These are phyloP conservation scores for Nymphalis c-album DNA, from an alignment of 2,888 invertebrate species.

Conservation along the genomic window DNA sequence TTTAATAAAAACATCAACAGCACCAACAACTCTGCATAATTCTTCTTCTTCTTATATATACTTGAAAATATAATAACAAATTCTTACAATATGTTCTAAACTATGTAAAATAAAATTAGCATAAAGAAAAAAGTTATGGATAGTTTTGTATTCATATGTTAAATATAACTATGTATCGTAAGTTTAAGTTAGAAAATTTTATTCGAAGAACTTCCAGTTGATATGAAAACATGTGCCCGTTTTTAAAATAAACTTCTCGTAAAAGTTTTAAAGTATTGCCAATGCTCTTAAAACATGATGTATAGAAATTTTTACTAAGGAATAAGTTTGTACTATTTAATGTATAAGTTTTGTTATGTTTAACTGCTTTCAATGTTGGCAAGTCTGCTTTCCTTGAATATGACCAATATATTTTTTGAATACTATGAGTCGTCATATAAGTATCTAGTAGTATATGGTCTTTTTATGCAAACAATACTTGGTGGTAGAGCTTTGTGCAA, in stretches of 20 bases:
- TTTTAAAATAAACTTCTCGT: constrained; percentile 17
- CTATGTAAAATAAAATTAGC: background rate
- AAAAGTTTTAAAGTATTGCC: constrained; percentile 22
- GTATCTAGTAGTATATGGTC: too few relatives aligned
- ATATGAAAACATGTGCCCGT: constrained; percentile 7
- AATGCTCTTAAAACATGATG: constrained; percentile 23
- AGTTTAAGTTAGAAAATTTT: constrained; percentile 14
- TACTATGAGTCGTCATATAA: too few relatives aligned
- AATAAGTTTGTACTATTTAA: constrained; percentile 8
- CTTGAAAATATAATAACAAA: too few relatives aligned
- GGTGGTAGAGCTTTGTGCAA: too few relatives aligned
- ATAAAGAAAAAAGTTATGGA: background rate
- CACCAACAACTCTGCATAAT: too few relatives aligned
- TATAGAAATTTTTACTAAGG: constrained; percentile 13
- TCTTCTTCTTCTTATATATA: too few relatives aligned
- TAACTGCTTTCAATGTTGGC: too few relatives aligned
- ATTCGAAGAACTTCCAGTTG: constrained; percentile 14
- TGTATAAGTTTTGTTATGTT: background rate
- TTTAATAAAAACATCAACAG: too few relatives aligned
- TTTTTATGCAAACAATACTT: too few relatives aligned
- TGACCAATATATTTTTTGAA: too few relatives aligned
- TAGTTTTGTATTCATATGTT: constrained; percentile 3
- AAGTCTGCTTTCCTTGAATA: too few relatives aligned
- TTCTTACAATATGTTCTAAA: too few relatives aligned
- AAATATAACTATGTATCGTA: constrained; percentile 5